Evolutionary conservation across 2,113 vertebrate species (phyloP).

Genomic region (Herpetotheres cachinnans): DNA sequence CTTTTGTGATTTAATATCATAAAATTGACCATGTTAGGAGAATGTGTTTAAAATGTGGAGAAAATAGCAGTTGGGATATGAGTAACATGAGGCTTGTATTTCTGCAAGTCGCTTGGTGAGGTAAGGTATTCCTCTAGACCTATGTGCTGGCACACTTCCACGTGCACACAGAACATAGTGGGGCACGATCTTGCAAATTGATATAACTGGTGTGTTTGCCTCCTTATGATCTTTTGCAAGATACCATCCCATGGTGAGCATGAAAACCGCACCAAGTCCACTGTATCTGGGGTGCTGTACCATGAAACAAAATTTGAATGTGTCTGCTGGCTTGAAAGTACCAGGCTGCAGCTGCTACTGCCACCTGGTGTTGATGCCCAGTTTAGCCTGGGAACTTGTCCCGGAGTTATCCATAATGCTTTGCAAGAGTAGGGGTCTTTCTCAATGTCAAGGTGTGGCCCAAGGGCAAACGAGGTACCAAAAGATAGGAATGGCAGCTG

Average conservation of each 20-base stretch:
- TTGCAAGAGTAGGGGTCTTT: neutral
- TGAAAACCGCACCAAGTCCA: accelerated
- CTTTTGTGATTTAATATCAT: neutral
- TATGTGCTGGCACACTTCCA: accelerated
- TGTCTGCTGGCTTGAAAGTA: neutral
- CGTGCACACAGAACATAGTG: accelerated
- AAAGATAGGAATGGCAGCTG: neutral
- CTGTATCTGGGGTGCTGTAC: neutral
- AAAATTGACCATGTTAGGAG: neutral
- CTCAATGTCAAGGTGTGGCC: neutral
- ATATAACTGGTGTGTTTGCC: neutral
- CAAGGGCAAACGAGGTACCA: neutral
- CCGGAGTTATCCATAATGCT: neutral
- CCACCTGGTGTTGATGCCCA: neutral
- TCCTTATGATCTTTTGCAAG: neutral
- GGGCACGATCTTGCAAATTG: neutral
- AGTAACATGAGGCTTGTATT: neutral
- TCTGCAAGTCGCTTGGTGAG: neutral
- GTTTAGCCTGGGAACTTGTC: neutral
- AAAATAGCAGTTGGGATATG: neutral
- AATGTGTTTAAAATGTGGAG: neutral
- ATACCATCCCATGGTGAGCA: accelerated
- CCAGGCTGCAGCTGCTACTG: neutral
- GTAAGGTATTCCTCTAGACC: neutral
- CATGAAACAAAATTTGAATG: neutral